These are phyloP conservation scores for Homalodisca vitripennis DNA, from an alignment of 1,140 invertebrate species.

Conservation along the genomic window DNA sequence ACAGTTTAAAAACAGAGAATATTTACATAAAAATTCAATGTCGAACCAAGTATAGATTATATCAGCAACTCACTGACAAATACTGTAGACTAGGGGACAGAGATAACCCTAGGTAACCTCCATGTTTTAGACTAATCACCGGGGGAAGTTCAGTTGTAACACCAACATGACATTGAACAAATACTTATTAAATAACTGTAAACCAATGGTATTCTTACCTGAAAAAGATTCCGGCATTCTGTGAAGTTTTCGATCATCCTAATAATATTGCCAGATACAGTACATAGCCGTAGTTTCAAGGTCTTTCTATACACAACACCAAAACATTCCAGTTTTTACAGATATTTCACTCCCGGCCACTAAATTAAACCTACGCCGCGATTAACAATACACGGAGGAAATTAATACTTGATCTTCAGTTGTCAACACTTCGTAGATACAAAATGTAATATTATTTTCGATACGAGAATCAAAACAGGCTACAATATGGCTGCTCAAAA, in stretches of 20 bases:
- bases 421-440: not conserved
- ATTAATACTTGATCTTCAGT: not conserved
- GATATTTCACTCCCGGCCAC: too few relatives aligned
- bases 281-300: conserved; percentile 29
- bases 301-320: conserved; percentile 22
- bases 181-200: too few relatives aligned
- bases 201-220: conserved; percentile 2
- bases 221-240: conserved; percentile 22
- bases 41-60: too few relatives aligned
- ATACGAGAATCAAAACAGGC: not conserved
- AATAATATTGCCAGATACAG: conserved; percentile 21
- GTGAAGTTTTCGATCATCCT: conserved; percentile 12
- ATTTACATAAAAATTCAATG: too few relatives aligned
- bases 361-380: too few relatives aligned
- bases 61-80: too few relatives aligned
- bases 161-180: too few relatives aligned
- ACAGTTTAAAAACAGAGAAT: too few relatives aligned
- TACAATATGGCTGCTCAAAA: conserved; percentile 31
- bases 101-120: conserved; percentile 25
- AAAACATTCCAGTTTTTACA: conserved; percentile 7
- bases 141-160: too few relatives aligned
- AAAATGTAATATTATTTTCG: not conserved
- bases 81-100: too few relatives aligned
- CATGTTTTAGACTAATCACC: not conserved
- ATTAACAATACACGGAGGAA: too few relatives aligned